Evolutionary conservation across 2,888 invertebrate species (phyloP).

Genomic region (Orchesella flavescens): DNA sequence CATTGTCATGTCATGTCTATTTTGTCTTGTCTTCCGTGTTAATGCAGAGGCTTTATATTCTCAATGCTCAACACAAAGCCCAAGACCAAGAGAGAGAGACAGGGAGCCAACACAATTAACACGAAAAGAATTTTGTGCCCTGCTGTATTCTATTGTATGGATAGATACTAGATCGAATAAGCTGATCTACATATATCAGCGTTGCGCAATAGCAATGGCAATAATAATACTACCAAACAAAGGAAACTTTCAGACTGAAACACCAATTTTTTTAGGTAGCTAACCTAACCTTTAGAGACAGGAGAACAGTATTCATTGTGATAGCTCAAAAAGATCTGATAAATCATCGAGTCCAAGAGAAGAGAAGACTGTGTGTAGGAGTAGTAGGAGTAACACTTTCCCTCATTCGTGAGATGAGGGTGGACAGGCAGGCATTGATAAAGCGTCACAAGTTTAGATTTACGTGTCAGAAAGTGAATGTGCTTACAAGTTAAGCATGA

Average conservation of each 20-base stretch:
- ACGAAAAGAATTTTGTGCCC: neutral
- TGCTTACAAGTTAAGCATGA: neutral
- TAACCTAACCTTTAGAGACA: too few species aligned
- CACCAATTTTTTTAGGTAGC: too few species aligned
- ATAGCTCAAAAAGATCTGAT: neutral
- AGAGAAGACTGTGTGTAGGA: slow-evolving; percentile 5
- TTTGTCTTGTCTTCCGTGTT: neutral
- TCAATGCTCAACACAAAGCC: neutral
- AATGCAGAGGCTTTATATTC: neutral
- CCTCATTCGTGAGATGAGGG: slow-evolving; percentile 8
- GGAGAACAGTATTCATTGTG: too few species aligned
- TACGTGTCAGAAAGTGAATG: neutral
- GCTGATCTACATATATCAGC: too few species aligned
- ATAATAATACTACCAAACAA: too few species aligned
- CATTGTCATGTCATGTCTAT: slow-evolving; percentile 11
- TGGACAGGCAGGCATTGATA: slow-evolving; percentile 15
- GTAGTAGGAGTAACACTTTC: slow-evolving; percentile 5
- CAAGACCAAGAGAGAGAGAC: too few species aligned
- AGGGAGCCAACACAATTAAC: neutral
- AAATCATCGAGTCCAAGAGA: slow-evolving; percentile 28
- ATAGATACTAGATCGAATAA: too few species aligned
- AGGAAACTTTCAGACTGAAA: too few species aligned
- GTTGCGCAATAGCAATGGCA: too few species aligned
- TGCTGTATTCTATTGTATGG: too few species aligned
- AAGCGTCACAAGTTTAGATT: neutral